These are phyloP conservation scores for Heteromormyrus szaboi DNA, from an alignment of 2,797 vertebrate species.

Conservation along the genomic window DNA sequence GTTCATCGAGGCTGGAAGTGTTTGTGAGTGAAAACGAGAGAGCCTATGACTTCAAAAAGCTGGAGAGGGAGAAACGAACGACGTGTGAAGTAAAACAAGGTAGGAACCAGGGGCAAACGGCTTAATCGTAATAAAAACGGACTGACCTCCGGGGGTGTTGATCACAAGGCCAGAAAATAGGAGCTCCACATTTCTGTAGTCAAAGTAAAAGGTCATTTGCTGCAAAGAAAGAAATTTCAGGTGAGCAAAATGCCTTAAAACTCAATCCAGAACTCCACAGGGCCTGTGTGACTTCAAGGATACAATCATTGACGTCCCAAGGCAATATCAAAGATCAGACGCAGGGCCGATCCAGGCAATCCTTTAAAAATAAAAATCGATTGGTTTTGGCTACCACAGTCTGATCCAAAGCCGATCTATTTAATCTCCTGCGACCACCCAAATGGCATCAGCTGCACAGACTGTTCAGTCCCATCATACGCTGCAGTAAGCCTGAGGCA, in stretches of 20 bases:
- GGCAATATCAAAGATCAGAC: neutral
- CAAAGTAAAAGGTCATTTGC: conserved; percentile 91
- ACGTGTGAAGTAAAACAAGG: too few relatives aligned
- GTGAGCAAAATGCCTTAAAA: neutral
- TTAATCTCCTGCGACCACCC: neutral
- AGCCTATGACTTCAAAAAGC: neutral
- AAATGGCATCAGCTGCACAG: neutral
- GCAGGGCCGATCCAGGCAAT: neutral
- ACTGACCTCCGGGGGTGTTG: conserved; percentile 86
- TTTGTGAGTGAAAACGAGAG: neutral
- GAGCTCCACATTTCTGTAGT: conserved; percentile 72
- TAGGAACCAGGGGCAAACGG: too few relatives aligned
- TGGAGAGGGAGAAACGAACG: too few relatives aligned
- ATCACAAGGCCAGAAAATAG: conserved; percentile 82
- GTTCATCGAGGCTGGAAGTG: neutral
- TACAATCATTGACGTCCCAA: neutral
- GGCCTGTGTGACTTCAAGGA: neutral
- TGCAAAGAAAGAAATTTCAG: conserved; percentile 45
- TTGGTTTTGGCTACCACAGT: neutral
- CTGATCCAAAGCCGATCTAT: neutral
- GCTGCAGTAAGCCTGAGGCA: neutral
- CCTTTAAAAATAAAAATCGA: neutral
- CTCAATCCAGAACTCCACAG: neutral
- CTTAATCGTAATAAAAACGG: neutral
- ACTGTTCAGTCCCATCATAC: neutral